phyloP scores from a whole-genome alignment of 2,888 invertebrate species.

The Thelaira solivaga region DNA sequence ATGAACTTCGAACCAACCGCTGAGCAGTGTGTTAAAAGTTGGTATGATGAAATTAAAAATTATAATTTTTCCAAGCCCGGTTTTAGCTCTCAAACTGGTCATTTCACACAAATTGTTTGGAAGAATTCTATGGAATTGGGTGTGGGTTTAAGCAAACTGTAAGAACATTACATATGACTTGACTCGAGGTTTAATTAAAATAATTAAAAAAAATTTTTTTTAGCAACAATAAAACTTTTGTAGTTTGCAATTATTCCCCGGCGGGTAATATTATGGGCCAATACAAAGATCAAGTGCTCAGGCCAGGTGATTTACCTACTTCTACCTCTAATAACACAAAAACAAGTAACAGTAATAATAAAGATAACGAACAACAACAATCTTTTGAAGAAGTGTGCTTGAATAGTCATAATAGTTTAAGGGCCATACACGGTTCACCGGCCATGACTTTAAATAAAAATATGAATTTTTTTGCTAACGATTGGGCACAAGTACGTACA shows the following conservation, averaged over 20 bases:
- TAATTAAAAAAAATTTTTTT: too few species aligned
- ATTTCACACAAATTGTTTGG: constrained; percentile 93
- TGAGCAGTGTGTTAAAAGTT: constrained; percentile 76
- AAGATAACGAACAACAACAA: neutral
- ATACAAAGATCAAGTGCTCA: constrained; percentile 85
- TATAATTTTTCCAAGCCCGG: constrained; percentile 82
- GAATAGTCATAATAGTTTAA: constrained; percentile 84
- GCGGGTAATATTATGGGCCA: constrained; percentile 91
- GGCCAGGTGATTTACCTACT: constrained; percentile 17
- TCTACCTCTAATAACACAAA: neutral
- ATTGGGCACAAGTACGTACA: constrained; percentile 82
- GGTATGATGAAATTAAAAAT: constrained; percentile 87
- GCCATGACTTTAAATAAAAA: constrained; percentile 82
- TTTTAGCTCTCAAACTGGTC: constrained; percentile 84
- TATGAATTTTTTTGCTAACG: constrained; percentile 82
- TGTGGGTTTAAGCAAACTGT: constrained; percentile 81
- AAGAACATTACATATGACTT: constrained; percentile 14
- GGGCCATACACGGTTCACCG: constrained; percentile 83
- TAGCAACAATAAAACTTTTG: constrained; percentile 81
- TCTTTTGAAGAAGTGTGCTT: constrained; percentile 84
- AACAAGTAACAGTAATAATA: too few species aligned
- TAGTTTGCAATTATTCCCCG: constrained; percentile 93
- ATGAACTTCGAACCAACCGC: constrained; percentile 82
- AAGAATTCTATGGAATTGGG: constrained; percentile 85
- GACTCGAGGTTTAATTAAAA: too few species aligned